A percentile compares a stretch with the other conserved stretches of the same genome.
Evolutionary conservation across 2,888 invertebrate genomes (phyloP).

Genomic region (Syritta pipiens): DNA sequence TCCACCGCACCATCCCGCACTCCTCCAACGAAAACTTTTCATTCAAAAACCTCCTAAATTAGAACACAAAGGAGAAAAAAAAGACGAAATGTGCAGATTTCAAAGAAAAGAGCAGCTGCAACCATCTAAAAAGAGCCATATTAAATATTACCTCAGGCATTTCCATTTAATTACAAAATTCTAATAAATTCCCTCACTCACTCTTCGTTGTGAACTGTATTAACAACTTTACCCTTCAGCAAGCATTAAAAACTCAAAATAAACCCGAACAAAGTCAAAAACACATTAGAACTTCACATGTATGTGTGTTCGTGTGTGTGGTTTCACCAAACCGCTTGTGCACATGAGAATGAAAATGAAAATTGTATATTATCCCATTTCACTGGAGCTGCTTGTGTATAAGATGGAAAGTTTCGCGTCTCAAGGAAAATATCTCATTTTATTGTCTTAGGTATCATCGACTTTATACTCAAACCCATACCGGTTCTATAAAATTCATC

Average conservation of each 20-base stretch:
- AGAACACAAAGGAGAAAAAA: neutral
- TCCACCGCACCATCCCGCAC: too few relatives aligned
- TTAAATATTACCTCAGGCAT: conserved; percentile 54
- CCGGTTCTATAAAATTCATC: conserved; percentile 41
- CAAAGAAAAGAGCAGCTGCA: conserved; percentile 41
- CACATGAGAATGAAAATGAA: conserved; percentile 23
- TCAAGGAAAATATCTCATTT: conserved; percentile 41
- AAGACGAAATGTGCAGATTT: conserved; percentile 9
- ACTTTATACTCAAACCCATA: conserved; percentile 26
- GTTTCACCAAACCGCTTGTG: neutral
- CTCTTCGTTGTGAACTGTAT: conserved; percentile 9
- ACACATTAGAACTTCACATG: conserved; percentile 13
- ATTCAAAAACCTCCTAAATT: neutral
- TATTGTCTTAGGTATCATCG: conserved; percentile 54
- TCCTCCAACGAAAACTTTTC: too few relatives aligned
- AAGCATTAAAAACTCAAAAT: conserved; percentile 44
- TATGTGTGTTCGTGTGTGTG: neutral
- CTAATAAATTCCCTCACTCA: conserved; percentile 35
- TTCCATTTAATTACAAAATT: conserved; percentile 65
- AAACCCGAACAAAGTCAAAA: conserved; percentile 35
- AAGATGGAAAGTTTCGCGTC: conserved; percentile 17
- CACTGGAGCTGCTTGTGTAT: neutral
- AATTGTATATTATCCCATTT: conserved; percentile 21
- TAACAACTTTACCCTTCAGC: conserved; percentile 51
- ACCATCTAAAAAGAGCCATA: conserved; percentile 28